Evolutionary conservation across 2,113 vertebrate species (phyloP).

Genomic region (Collichthys lucidus): DNA sequence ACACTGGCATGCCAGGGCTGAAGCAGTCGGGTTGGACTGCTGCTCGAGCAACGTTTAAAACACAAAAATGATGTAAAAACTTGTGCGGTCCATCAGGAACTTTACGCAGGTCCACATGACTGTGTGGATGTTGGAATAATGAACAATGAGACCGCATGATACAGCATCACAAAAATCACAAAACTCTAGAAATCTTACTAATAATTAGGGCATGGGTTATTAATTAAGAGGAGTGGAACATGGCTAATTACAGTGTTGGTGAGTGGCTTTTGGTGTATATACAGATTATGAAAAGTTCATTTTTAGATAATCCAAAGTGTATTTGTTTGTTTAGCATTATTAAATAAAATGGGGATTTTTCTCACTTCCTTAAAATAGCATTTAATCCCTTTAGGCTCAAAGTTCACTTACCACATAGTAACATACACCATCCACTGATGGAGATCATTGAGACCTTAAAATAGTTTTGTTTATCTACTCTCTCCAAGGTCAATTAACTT

Average conservation of each 20-base stretch:
- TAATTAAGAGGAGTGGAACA: neutral
- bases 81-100: neutral
- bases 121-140: neutral
- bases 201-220: neutral
- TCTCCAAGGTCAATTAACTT: too few relatives aligned
- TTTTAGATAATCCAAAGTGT: neutral
- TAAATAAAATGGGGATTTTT: too few relatives aligned
- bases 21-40: conserved; percentile 9
- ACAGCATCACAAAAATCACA: neutral
- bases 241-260: neutral
- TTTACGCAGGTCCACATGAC: neutral
- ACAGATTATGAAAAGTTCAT: neutral
- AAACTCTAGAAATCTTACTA: neutral
- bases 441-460: too few relatives aligned
- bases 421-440: too few relatives aligned
- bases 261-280: neutral
- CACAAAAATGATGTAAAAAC: conserved; percentile 13
- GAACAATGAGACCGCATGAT: neutral
- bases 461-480: too few relatives aligned
- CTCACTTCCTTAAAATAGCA: neutral
- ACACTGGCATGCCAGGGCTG: conserved; percentile 57
- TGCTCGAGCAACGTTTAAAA: conserved; percentile 34
- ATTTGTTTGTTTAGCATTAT: neutral
- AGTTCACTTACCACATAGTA: neutral
- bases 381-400: neutral